Percentiles rank a stretch among this genome's conserved stretches.
These are phyloP conservation scores for Pomatostomus ruficeps DNA, from an alignment of 2,113 vertebrate genomes.

Conservation along the genomic window DNA sequence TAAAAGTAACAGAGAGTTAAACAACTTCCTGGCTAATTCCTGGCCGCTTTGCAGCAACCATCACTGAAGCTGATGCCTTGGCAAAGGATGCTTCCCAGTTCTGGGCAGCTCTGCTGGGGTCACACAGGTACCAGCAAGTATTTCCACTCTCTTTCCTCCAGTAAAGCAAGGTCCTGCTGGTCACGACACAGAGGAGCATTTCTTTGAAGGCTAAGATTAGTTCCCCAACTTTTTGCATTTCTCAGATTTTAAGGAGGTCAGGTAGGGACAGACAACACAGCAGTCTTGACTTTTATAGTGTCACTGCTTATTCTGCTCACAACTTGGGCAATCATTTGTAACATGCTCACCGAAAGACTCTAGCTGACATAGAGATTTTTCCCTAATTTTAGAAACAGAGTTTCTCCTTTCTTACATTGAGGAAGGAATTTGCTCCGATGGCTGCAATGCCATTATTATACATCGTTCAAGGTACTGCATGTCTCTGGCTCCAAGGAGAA, in stretches of 20 bases:
- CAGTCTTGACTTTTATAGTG: slow-evolving; percentile 41
- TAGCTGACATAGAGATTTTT: neutral
- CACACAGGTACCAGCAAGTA: neutral
- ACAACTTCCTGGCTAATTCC: neutral
- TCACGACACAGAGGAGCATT: fast-evolving
- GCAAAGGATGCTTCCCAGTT: neutral
- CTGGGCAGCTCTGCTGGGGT: neutral
- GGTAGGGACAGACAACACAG: slow-evolving; percentile 3
- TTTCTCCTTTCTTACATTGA: neutral
- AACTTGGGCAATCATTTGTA: neutral
- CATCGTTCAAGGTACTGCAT: neutral
- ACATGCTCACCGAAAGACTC: neutral
- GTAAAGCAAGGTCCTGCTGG: neutral
- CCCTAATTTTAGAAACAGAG: slow-evolving; percentile 41
- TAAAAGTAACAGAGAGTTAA: neutral
- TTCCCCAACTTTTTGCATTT: neutral
- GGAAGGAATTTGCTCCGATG: neutral
- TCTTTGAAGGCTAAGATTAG: neutral
- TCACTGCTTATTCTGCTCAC: slow-evolving; percentile 44
- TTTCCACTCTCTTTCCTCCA: fast-evolving
- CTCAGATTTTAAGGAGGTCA: slow-evolving; percentile 17
- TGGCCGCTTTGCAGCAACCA: neutral
- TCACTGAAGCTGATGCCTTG: neutral
- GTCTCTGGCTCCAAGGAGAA: neutral
- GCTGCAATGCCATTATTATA: neutral